Percentiles rank a stretch among this genome's conserved stretches.
Evolutionary conservation across 2,888 invertebrate species (phyloP).

Genomic region (Poecilus cupreus): DNA sequence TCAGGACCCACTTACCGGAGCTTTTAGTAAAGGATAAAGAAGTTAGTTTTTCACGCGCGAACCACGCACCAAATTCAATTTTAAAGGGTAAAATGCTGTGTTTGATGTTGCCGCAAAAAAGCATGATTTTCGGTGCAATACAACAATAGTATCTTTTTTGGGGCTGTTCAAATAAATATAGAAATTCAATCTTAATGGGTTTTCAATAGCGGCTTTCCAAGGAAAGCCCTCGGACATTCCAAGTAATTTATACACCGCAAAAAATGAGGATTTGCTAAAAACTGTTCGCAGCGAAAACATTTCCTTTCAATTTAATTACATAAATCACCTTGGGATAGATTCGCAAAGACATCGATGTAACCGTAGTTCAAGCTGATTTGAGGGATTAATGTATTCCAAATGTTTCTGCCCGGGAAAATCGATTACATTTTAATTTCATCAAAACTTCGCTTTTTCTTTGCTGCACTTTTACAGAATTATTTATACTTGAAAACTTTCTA

Average conservation of each 20-base stretch:
- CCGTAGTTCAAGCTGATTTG: background rate
- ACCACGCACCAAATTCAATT: conserved; percentile 1
- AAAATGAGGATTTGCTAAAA: conserved; percentile 41
- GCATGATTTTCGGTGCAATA: background rate
- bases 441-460: background rate
- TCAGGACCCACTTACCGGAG: background rate
- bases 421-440: conserved; percentile 9
- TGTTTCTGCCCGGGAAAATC: background rate
- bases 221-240: conserved; percentile 10
- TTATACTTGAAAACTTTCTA: background rate
- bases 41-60: background rate
- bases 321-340: conserved; percentile 40
- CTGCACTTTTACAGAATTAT: background rate
- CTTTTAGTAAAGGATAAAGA: conserved; percentile 14
- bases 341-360: background rate
- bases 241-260: conserved; percentile 38
- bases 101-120: background rate
- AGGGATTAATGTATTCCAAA: conserved; percentile 30
- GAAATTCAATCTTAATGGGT: background rate
- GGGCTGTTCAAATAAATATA: too few relatives aligned
- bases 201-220: background rate
- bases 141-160: too few relatives aligned
- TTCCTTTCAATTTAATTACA: conserved; percentile 46
- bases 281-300: conserved; percentile 5
- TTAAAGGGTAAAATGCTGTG: background rate